A percentile compares a stretch with the other conserved stretches of the same genome.
These are phyloP conservation scores for Oreocharis arfaki DNA, from an alignment of 2,113 vertebrate genomes.

Conservation along the genomic window DNA sequence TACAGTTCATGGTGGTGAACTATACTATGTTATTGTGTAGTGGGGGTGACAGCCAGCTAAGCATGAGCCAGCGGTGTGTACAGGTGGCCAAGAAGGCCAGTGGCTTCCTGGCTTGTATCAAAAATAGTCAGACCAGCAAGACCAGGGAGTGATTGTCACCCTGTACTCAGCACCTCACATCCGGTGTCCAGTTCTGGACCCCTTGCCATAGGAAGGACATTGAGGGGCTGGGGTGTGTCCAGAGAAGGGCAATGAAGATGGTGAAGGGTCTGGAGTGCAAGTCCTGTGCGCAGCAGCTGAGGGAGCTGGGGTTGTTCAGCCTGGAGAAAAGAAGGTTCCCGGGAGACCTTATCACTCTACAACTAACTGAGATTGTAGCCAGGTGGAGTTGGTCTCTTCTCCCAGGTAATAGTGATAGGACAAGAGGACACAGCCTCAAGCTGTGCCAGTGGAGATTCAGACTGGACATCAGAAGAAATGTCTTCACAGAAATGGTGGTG, in stretches of 20 bases:
- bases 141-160: background rate
- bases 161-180: background rate
- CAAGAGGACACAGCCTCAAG: background rate
- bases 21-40: background rate
- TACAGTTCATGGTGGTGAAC: background rate
- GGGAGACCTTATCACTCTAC: background rate
- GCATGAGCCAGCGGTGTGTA: background rate
- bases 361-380: background rate
- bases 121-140: background rate
- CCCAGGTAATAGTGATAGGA: background rate
- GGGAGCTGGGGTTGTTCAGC: background rate
- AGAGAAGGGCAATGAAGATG: background rate
- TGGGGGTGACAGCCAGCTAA: accelerated
- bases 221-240: background rate
- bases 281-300: background rate
- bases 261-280: background rate
- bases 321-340: background rate
- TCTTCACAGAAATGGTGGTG: background rate
- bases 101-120: background rate
- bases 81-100: background rate
- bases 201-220: background rate
- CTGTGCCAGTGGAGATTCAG: background rate
- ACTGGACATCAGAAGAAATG: background rate
- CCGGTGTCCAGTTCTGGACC: background rate
- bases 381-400: background rate